Conservation (phyloP, 2,113 vertebrate species). For the Chamaea fasciata region DNA sequence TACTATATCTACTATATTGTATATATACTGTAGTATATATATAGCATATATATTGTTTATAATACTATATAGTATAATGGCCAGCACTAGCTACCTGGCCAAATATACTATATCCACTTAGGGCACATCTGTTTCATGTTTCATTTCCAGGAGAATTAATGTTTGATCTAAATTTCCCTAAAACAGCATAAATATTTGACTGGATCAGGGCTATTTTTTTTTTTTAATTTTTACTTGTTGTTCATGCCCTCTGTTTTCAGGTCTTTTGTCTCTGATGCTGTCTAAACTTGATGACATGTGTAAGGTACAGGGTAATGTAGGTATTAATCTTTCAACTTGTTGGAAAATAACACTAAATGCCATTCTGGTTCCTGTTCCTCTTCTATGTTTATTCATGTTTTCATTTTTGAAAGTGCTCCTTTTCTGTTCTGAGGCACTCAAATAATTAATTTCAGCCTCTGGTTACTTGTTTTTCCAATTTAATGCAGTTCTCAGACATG, state of each 20-base stretch:
- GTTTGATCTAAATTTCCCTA: neutral
- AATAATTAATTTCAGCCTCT: neutral
- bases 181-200: neutral
- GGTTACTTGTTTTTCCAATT: neutral
- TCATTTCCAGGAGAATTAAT: neutral
- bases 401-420: neutral
- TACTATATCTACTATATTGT: neutral
- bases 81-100: neutral
- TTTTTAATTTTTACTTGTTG: neutral
- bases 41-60: neutral
- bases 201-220: neutral
- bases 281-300: neutral
- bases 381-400: neutral
- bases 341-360: neutral
- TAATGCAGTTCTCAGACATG: neutral
- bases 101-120: neutral
- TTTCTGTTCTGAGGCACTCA: neutral
- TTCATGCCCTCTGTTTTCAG: neutral
- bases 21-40: neutral
- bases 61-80: neutral
- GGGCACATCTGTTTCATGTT: neutral
- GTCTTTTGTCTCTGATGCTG: neutral
- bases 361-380: neutral
- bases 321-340: neutral
- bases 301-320: neutral